phyloP scores from a whole-genome alignment of 2,113 vertebrate genomes.

The Melanostigma gelatinosum region DNA sequence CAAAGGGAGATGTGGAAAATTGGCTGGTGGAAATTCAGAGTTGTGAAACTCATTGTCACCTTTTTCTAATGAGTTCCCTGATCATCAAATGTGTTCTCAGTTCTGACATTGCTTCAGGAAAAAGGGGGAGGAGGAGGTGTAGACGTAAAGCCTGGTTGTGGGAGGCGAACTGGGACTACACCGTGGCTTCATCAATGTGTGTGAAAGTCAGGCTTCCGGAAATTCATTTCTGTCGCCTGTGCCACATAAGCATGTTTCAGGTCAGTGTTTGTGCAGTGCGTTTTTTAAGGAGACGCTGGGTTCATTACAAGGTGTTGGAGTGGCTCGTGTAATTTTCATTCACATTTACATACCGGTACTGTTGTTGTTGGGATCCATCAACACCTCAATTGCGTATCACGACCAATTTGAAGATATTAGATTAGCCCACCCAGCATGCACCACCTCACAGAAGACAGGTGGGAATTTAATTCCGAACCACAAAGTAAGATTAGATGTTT shows the following conservation, averaged over 20 bases:
- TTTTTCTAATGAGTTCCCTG: slow-evolving; percentile 85
- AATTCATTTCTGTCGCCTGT: slow-evolving; percentile 73
- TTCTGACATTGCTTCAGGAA: slow-evolving; percentile 65
- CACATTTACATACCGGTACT: slow-evolving; percentile 60
- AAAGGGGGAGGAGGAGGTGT: slow-evolving; percentile 39
- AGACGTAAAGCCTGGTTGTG: slow-evolving; percentile 43
- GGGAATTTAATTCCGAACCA: slow-evolving; percentile 55
- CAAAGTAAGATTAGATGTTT: slow-evolving; percentile 15
- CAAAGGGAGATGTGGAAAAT: slow-evolving; percentile 70
- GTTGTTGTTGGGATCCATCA: slow-evolving; percentile 75
- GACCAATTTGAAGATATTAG: slow-evolving; percentile 77
- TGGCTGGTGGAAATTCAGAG: slow-evolving; percentile 71
- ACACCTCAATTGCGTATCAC: slow-evolving; percentile 76
- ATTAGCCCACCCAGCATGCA: slow-evolving; percentile 51
- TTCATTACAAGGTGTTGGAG: slow-evolving; percentile 83
- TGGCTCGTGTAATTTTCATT: slow-evolving; percentile 69
- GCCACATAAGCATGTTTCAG: slow-evolving; percentile 77
- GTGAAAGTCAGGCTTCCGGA: slow-evolving; percentile 77
- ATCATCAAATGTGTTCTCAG: slow-evolving; percentile 73
- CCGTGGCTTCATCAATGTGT: slow-evolving; percentile 77
- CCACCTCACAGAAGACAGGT: slow-evolving; percentile 46
- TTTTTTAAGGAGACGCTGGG: slow-evolving; percentile 47
- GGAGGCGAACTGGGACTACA: slow-evolving; percentile 40
- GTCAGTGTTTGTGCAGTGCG: slow-evolving; percentile 61
- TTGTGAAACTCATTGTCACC: slow-evolving; percentile 86